A percentile compares a stretch with the other conserved stretches of the same genome.
These are phyloP conservation scores for Eumaeus atala DNA, from an alignment of 1,140 invertebrate species.

Conservation along the genomic window DNA sequence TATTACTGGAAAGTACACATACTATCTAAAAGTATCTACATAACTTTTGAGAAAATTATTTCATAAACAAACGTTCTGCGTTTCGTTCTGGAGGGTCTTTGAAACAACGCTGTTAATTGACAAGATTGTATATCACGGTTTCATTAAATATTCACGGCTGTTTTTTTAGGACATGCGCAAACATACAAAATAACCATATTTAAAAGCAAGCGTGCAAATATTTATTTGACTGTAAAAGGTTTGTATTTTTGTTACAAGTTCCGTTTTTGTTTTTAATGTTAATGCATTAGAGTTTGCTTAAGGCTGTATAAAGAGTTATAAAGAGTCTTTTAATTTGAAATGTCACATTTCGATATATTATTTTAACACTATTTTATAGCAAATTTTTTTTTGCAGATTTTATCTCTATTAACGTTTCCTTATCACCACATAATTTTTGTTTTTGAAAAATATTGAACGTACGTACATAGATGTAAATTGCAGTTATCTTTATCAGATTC, in stretches of 20 bases:
- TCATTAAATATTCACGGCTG: slow-evolving; percentile 18
- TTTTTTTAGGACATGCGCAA: slow-evolving; percentile 12
- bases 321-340: no score
- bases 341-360: no score
- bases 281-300: not conserved
- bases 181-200: not conserved
- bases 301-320: no score
- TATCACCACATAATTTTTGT: no score
- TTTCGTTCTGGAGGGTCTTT: not conserved
- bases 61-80: slow-evolving; percentile 1
- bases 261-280: slow-evolving; percentile 3
- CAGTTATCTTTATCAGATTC: no score
- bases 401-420: no score
- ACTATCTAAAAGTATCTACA: no score
- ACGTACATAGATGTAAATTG: no score
- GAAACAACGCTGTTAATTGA: slow-evolving; percentile 8
- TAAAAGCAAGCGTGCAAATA: slow-evolving; percentile 1
- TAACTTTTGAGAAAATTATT: not conserved
- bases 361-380: no score
- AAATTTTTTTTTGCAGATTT: no score
- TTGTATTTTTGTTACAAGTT: slow-evolving; percentile 1
- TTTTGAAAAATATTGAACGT: no score
- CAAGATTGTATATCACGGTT: slow-evolving; percentile 12
- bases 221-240: slow-evolving; percentile 6
- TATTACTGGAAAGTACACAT: no score